Percentiles rank a stretch among this genome's conserved stretches.
Conservation (phyloP, 2,888 invertebrate genomes). For the Drosophila subquinaria region DNA sequence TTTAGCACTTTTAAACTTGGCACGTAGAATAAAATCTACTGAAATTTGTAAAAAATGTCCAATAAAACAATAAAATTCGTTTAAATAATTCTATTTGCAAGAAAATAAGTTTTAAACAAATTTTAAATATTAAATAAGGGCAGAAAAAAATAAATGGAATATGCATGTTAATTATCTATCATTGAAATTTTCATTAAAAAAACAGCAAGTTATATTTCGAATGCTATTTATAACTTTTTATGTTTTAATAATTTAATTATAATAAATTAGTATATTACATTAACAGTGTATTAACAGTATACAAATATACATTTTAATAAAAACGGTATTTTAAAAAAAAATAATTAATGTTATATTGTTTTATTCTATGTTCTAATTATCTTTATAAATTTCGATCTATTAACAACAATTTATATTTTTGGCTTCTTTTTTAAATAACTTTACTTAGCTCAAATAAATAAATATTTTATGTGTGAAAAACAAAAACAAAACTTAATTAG, state of each 20-base stretch:
- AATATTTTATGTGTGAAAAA: constrained; percentile 1
- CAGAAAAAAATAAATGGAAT: too few relatives aligned
- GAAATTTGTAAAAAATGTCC: background rate
- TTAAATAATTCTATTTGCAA: background rate
- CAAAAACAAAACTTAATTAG: constrained; percentile 30
- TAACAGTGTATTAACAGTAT: background rate
- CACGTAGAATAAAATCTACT: background rate
- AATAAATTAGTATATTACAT: too few relatives aligned
- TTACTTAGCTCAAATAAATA: background rate
- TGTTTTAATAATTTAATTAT: too few relatives aligned
- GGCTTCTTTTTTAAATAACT: too few relatives aligned
- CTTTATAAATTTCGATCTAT: too few relatives aligned
- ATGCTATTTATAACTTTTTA: too few relatives aligned
- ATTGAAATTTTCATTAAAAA: too few relatives aligned
- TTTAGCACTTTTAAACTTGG: background rate
- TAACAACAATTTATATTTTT: background rate
- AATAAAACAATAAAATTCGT: background rate
- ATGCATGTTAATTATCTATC: too few relatives aligned
- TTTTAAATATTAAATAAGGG: too few relatives aligned
- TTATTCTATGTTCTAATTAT: too few relatives aligned
- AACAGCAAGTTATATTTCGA: too few relatives aligned
- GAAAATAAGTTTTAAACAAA: too few relatives aligned
- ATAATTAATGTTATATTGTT: background rate
- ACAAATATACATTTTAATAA: background rate
- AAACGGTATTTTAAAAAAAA: background rate